Base-by-base conservation (phyloP, 1,140 invertebrate species). In the Euura saliciscinereae region DNA sequence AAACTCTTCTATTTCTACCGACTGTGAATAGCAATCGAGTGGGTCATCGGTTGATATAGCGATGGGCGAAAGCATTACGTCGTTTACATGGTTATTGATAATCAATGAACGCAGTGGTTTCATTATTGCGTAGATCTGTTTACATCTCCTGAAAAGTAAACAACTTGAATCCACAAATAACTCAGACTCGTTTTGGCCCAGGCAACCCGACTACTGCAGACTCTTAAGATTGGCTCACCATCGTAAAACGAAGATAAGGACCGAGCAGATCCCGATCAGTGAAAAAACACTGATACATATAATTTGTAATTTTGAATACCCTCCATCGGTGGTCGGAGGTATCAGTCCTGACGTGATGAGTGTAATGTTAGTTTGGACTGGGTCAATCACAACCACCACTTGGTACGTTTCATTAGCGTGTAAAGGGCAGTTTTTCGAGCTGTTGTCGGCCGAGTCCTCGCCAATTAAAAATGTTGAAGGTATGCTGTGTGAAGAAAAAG, bases 381-480 rank as follows among this genome's bases (percentile, higher is more conserved):
- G 28, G 13, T 78, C 43, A 3, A 82, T 65, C 11, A 80, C 10
- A 11, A 64, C 6, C 43, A 81, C 68, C 6, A 59, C 68, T 28
- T 28, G 28, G 43, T 83, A 83, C 2, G 43, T 73, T 3, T 76
- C 45, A 0, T 72, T 45, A 10, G 74, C n/a, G 43, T 77, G 73
- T 10, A 83, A 73, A 0, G 74, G 69, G 28, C 79, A 80, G 71
- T 82, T 83, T n/a, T 11, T 76, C 0, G 28, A 28, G 28, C 28
- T 28, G 28, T 28, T 28, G 28, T 28, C 28, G 28, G 28, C 28
- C 1, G 28, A 28, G 28, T 28, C 28, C 28, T 28, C 28, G 28
- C 28, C 28, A 28, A 28, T 66, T 2, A 4, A 71, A n/a, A 83
- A 78, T 64, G 8, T 64, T 10, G 59, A 64, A 64, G 13, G 8